Evolutionary conservation across 2,113 vertebrate species (phyloP), one percentile per base, ranked within the genome.

Genomic region (Gavialis gangeticus): DNA sequence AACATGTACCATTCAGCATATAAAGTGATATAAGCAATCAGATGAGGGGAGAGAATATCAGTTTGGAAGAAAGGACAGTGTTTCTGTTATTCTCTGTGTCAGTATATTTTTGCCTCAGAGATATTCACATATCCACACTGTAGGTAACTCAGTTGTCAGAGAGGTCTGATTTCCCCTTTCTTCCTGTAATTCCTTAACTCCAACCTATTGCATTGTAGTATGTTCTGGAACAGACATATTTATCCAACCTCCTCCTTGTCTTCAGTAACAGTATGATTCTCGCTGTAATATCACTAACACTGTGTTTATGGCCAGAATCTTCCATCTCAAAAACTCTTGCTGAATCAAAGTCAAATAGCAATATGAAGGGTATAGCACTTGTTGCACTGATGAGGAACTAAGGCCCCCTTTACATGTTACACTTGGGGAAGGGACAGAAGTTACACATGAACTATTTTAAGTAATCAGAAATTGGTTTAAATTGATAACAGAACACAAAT

Each of bases 1-100:
- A 90, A 96, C 92, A 91, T 88, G 96, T 95, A 92, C 91, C 91
- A 94, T 28, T 93, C 83, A 93, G 77, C 84, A 73, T 83, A 90
- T 89, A 92, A 87, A 91, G 92, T 92, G 25, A 56, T 91, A 27
- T 94, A 75, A 92, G 93, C 75, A 87, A 85, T 91, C 87, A 91
- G 84, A 88, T 11, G 11, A 95, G 90, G 11, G 56, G 1, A 79
- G 59, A 77, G 54, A 54, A 82, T 88, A 55, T 86, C 10, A 46
- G 17, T 89, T 93, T 5, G 79, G 63, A 95, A 84, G 56, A 94
- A 96, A 78, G 88, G 25, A 79, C 94, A 73, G 54, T 17, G 10
- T 62, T 82, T 3, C 1, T 93, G 10, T 22, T 77, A 15, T 60
- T 37, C 80, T 12, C 28, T 91, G 15, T 69, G 66, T 93, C 54